These are phyloP conservation scores for Sebastes nivosus DNA, from an alignment of 2,797 vertebrate species.

Conservation along the genomic window DNA sequence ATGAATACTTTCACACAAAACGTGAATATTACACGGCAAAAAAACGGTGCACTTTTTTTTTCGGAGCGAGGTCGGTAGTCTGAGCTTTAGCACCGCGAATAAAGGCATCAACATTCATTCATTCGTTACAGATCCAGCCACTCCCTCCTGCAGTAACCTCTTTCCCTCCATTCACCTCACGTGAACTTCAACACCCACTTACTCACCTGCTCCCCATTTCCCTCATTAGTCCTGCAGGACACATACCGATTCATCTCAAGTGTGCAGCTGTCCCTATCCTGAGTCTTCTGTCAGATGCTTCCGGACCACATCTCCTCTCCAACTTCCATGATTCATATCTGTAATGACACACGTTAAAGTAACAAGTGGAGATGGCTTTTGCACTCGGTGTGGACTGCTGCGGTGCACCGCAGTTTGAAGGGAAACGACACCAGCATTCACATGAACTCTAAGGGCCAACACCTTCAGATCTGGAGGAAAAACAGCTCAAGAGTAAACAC, in stretches of 20 bases:
- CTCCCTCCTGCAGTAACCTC: not conserved
- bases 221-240: no score
- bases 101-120: no score
- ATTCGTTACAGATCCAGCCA: not conserved
- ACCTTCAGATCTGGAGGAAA: not conserved
- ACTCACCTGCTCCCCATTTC: no score
- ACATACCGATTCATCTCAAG: no score
- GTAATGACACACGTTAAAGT: not conserved
- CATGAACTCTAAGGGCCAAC: not conserved
- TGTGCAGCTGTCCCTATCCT: not conserved
- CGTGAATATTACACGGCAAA: no score
- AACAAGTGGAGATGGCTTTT: not conserved
- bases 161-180: no score
- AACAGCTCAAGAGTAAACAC: not conserved
- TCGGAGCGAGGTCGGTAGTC: no score
- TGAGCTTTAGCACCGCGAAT: no score
- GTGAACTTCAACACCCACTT: no score
- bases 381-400: not conserved
- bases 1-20: no score
- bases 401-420: not conserved
- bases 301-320: not conserved
- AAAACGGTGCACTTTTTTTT: no score
- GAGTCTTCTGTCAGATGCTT: not conserved
- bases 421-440: not conserved
- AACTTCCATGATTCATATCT: not conserved